Evolutionary conservation across 1,140 invertebrate species (phyloP).

Genomic region (Pomacea maculata): DNA sequence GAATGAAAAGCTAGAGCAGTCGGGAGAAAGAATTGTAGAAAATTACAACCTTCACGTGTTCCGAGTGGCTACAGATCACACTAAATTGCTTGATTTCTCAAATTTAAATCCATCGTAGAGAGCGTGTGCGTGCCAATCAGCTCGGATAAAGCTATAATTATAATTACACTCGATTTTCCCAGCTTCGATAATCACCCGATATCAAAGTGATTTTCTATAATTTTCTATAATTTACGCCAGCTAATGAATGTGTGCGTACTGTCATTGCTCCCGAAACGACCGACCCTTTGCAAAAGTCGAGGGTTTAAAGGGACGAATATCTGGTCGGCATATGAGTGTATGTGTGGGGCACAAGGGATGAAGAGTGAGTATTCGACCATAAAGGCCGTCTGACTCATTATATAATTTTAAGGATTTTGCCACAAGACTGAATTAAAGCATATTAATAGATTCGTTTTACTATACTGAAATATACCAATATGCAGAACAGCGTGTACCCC

Average conservation of each 20-base stretch:
- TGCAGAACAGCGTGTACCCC: no score
- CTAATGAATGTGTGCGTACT: slow-evolving; percentile 18
- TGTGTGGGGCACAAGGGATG: no score
- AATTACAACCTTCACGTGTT: not conserved
- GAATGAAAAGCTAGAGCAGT: slow-evolving; percentile 4
- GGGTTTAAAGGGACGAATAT: not conserved
- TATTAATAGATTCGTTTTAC: no score
- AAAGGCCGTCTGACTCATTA: no score
- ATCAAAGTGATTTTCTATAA: slow-evolving; percentile 30
- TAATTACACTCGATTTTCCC: slow-evolving; percentile 25
- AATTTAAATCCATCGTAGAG: slow-evolving; percentile 17
- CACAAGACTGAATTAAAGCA: no score
- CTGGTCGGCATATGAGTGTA: no score
- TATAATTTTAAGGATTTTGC: no score
- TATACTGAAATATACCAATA: no score
- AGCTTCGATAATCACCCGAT: slow-evolving; percentile 19
- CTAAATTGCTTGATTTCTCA: slow-evolving; percentile 29
- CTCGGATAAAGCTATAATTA: slow-evolving; percentile 19
- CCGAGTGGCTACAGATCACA: slow-evolving; percentile 13
- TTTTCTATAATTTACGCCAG: slow-evolving; percentile 26
- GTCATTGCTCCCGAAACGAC: not conserved
- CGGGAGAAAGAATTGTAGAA: slow-evolving; percentile 2
- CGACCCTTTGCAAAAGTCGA: not conserved
- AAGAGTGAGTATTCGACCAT: no score
- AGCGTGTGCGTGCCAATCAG: slow-evolving; percentile 10